Base-by-base conservation (phyloP, 1,140 invertebrate genomes). In the Akabosia matsudoensis region DNA sequence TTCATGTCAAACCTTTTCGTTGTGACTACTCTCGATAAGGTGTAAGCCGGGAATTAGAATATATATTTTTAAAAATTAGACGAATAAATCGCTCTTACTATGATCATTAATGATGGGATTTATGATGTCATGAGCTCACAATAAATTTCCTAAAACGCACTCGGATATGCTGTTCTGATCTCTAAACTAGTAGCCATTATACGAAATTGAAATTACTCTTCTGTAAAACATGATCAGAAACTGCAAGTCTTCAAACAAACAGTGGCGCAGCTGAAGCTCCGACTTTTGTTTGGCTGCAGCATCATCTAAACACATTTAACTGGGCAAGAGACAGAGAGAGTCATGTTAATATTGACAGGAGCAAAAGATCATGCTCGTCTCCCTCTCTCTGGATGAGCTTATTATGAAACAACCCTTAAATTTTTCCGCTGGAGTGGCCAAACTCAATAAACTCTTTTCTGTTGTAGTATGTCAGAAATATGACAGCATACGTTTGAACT, bases 341-440 rank as follows among this genome's bases (percentile, higher is more conserved):
- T 45, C 37, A 45, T 45, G 37, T 45, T n/a, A 45, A 45, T 45
- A 45, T 45, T 45, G 37, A 45, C 37, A 45, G 37, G 37, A 45
- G 37, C 37, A 45, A 45, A n/a, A n/a, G n/a, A n/a, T n/a, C n/a
- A n/a, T n/a, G 37, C 37, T 45, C 37, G 7, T 45, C 37, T 45
- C 37, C 18, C 37, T 45, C 37, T 45, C 37, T 45, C 37, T 45
- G 37, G 37, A 45, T 45, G 54, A 56, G 54, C 22, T 56, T 56
- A 56, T 56, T 56, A 56, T 45, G 37, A 3, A 13, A 22, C 54
- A 56, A 24, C 54, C 54, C 54, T 56, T 56, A 56, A 56, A 56
- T 56, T 56, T 56, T 56, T 56, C 54, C 54, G 24, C 54, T 16
- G 54, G 54, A 56, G 24, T 56, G 54, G 54, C 54, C 10, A 56